Base-by-base conservation (phyloP, 2,888 invertebrate species). In the Philereme vetulata region DNA sequence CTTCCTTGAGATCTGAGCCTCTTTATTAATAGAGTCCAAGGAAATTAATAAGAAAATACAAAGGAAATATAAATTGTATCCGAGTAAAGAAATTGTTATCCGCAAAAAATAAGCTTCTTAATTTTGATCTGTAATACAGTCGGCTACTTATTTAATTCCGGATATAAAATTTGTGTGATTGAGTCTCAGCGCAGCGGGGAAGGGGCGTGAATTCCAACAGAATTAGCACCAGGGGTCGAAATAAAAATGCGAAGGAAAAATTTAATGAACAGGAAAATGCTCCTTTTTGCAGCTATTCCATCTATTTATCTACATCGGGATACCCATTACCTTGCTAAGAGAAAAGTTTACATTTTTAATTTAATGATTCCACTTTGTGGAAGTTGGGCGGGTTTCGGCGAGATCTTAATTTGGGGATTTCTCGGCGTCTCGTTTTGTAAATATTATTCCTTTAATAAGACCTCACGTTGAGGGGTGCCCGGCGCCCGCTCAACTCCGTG, bases 251-350 rank as follows among this genome's bases (percentile, higher is more conserved):
- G 89, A 90, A 90, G 86, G 91, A 93, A 93, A 92, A 92, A 92
- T 92, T 93, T 93, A 93, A 93, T 93, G 93, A 93, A 93, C 92
- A 93, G 93, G 93, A 93, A 93, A 93, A 93, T 92, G 91, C 90
- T 91, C 90, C 92, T 92, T 92, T 90, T 92, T 90, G 90, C 90
- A 91, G 90, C 91, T 92, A 92, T 92, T 92, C 86, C 90, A 92
- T 92, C 91, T 92, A 93, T 93, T 93, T 92, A 92, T 92, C 92
- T 90, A 89, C 91, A 92, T 92, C 81, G 90, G 91, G 91, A 92
- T 92, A 92, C 92, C 93, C 93, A 93, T 93, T 92, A 93, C 92
- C 90, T 92, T 89, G 90, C 93, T 92, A 93, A 93, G 91, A 93
- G 92, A 92, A 93, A 93, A 93, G 92, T 93, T 92, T 91, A 90